Evolutionary conservation across 2,888 invertebrate species (phyloP).

Genomic region (Drosophila buzzatii): DNA sequence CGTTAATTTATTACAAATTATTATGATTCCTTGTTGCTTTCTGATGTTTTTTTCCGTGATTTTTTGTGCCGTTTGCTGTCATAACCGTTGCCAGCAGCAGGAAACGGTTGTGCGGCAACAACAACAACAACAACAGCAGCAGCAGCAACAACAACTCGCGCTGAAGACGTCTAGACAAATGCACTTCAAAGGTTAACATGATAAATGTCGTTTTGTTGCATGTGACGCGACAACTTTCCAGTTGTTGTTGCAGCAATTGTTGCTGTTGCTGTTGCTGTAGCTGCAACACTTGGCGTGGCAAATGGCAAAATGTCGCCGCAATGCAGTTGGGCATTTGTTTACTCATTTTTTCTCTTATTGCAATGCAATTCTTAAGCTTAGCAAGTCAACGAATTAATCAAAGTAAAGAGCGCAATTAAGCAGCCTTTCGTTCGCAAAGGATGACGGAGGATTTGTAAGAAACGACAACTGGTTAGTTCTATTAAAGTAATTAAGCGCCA

Average conservation of each 20-base stretch:
- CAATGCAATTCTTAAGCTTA: conserved; percentile 58
- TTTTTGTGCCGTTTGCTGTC: conserved; percentile 51
- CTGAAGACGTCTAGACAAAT: conserved; percentile 81
- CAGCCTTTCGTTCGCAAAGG: conserved; percentile 1
- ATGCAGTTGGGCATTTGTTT: conserved; percentile 50
- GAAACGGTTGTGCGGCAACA: conserved; percentile 46
- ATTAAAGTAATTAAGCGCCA: conserved; percentile 13
- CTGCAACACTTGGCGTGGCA: conserved; percentile 67
- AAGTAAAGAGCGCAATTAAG: conserved; percentile 64
- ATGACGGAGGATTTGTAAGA: conserved; percentile 2
- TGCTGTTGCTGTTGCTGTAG: conserved; percentile 48
- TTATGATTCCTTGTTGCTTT: conserved; percentile 76
- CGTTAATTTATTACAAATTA: conserved; percentile 81
- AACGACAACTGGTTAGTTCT: not conserved
- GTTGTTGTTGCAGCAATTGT: conserved; percentile 49
- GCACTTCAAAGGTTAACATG: conserved; percentile 82
- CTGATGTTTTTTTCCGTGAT: conserved; percentile 48
- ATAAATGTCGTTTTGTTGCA: conserved; percentile 80
- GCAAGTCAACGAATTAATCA: conserved; percentile 73
- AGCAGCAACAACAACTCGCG: conserved; percentile 48
- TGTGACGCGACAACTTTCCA: conserved; percentile 80
- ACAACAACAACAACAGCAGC: conserved; percentile 32
- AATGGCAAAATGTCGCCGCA: conserved; percentile 66
- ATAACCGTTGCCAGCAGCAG: conserved; percentile 58
- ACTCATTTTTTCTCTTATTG: conserved; percentile 17